Evolutionary conservation across 1,140 invertebrate species (phyloP), one percentile per base, ranked within the genome.

Genomic region (Ridgeia piscesae): DNA sequence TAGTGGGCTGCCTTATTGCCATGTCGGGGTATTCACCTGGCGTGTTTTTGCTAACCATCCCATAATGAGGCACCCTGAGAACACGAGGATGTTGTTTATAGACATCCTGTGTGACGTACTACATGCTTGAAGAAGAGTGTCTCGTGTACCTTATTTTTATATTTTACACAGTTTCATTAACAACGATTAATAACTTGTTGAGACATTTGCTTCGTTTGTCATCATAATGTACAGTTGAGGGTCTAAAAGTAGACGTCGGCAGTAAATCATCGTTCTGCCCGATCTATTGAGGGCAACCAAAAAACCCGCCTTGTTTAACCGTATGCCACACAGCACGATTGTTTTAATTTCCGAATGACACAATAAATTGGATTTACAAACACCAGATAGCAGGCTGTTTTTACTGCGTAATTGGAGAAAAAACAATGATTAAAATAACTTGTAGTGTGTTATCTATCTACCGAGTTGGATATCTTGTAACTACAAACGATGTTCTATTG

Each of bases 301-400:
- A 42, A 77, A 17, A 77, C 58, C 58, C 58, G 58, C 27, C 58
- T 77, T 77, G 58, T 77, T 77, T 77, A 77, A 77, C 58, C 58
- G 8, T 77, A 77, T 77, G 58, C 58, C 11, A 77, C 58, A 77
- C 58, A 77, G 58, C 58, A 77, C 58, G 58, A 77, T 77, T 77
- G 58, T 77, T 77, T 77, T 77, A 77, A 77, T 77, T 77, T 9
- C 27, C 58, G 58, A 77, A 77, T 77, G 58, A 77, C 58, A 77
- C 58, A 77, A 77, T 77, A 77, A 77, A 77, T 77, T 77, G 58
- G 58, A 77, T 77, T 77, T 77, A 77, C 58, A 77, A 77, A 17
- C 58, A 77, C 58, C 58, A 27, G 58, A 77, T 21, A 14, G 27
- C 11, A 31, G 58, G 17, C 14, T 77, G 27, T 21, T 77, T 31